Evolutionary conservation across 1,140 invertebrate species (phyloP).

Genomic region (Zaprionus kolodkinae): DNA sequence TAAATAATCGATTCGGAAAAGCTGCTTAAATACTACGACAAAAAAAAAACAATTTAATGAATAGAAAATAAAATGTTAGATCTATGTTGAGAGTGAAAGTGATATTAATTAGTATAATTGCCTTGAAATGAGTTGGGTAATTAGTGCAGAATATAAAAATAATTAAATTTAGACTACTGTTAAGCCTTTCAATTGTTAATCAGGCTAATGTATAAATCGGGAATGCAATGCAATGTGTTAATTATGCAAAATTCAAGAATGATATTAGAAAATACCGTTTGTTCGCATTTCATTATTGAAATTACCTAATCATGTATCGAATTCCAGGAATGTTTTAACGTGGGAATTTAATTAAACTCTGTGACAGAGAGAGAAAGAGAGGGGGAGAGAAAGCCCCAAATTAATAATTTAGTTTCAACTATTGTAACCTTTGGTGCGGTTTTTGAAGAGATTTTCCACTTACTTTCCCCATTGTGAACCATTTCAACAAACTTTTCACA

Average conservation of each 20-base stretch:
- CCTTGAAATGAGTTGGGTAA: constrained; percentile 46
- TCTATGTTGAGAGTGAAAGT: not conserved
- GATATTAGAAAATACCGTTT: constrained; percentile 1
- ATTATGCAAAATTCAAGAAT: constrained; percentile 33
- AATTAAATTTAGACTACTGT: constrained; percentile 13
- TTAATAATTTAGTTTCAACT: not conserved
- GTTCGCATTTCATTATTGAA: not conserved
- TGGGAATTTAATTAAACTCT: constrained; percentile 3
- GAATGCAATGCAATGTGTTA: constrained; percentile 37
- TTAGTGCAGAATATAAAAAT: constrained; percentile 23
- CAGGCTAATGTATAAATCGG: constrained; percentile 41
- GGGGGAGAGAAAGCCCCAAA: not conserved
- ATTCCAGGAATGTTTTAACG: constrained; percentile 16
- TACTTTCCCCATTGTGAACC: not conserved
- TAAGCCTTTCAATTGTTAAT: constrained; percentile 48
- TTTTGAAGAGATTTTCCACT: not conserved
- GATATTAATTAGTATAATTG: constrained; percentile 54
- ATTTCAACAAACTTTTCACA: not conserved
- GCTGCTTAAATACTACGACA: constrained; percentile 36
- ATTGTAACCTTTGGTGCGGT: not conserved
- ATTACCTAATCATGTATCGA: not conserved
- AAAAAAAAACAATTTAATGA: constrained; percentile 27
- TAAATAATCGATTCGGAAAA: constrained; percentile 52
- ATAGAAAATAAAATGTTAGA: constrained; percentile 17
- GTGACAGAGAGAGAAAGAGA: not conserved